Percentiles rank a stretch among this genome's conserved stretches.
These are phyloP conservation scores for Athalia rosae DNA, from an alignment of 2,888 invertebrate species.

Conservation along the genomic window DNA sequence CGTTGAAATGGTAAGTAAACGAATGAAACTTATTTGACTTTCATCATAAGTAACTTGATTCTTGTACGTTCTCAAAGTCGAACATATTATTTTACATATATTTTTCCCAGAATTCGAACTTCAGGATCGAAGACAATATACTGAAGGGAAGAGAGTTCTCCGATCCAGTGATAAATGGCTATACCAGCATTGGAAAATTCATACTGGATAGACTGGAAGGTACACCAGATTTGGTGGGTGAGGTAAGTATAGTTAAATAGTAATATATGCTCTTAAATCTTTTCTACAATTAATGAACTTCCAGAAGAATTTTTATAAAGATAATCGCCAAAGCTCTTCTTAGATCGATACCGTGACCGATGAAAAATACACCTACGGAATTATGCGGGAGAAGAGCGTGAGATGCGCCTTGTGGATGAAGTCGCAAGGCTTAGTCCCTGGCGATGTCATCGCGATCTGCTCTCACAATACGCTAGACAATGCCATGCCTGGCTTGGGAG, in stretches of 20 bases:
- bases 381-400: constrained; percentile 71
- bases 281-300: constrained; percentile 57
- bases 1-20: too few relatives aligned
- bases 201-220: constrained; percentile 52
- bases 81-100: constrained; percentile 38
- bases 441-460: constrained; percentile 74
- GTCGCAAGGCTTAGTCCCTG: constrained; percentile 68
- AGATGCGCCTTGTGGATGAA: constrained; percentile 72
- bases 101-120: constrained; percentile 16
- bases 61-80: background rate
- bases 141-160: constrained; percentile 48
- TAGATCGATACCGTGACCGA: constrained; percentile 74
- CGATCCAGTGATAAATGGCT: background rate
- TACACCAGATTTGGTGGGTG: constrained; percentile 51
- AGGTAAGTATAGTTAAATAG: constrained; percentile 52
- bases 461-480: constrained; percentile 73
- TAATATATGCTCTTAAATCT: background rate
- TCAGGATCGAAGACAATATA: constrained; percentile 54
- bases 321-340: background rate
- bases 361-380: constrained; percentile 72
- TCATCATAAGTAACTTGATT: background rate
- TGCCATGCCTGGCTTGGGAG: constrained; percentile 74
- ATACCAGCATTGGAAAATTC: constrained; percentile 52
- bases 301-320: constrained; percentile 42
- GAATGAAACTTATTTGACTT: background rate